These are phyloP conservation scores for Halotydeus destructor DNA, from an alignment of 1,140 invertebrate species.

Conservation along the genomic window DNA sequence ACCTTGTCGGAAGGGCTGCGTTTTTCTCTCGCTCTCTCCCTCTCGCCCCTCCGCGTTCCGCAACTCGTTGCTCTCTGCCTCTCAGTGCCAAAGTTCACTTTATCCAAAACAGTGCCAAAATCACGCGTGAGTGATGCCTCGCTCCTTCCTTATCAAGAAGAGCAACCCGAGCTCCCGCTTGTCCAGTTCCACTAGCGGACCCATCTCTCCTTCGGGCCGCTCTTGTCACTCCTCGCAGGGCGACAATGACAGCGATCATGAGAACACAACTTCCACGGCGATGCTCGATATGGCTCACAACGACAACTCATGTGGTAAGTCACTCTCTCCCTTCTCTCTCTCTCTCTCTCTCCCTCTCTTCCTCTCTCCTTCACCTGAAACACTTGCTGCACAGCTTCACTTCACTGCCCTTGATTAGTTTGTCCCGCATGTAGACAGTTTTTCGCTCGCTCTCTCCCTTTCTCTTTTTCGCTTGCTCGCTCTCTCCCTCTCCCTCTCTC, in stretches of 20 bases:
- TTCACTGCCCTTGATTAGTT: background rate
- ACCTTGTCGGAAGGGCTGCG: background rate
- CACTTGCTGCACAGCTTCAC: background rate
- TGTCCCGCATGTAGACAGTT: background rate
- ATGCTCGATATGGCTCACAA: background rate
- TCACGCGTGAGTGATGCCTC: no score
- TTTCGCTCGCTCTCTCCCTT: background rate
- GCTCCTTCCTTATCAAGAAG: no score
- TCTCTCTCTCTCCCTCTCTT: background rate
- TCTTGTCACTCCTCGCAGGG: no score
- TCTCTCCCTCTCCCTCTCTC: no score
- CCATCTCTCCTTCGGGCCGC: no score
- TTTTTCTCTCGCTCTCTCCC: background rate
- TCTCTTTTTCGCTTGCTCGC: no score
- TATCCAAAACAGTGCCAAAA: no score
- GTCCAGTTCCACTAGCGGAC: no score
- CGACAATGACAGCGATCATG: background rate
- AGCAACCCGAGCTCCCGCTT: no score
- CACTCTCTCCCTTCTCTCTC: background rate
- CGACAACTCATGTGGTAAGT: background rate
- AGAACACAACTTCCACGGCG: background rate
- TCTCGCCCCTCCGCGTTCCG: no score
- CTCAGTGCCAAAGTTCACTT: no score
- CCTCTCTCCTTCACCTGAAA: background rate
- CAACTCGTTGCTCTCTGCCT: no score